Conservation (phyloP, 2,888 invertebrate genomes). For the Allophyes oxyacanthae region DNA sequence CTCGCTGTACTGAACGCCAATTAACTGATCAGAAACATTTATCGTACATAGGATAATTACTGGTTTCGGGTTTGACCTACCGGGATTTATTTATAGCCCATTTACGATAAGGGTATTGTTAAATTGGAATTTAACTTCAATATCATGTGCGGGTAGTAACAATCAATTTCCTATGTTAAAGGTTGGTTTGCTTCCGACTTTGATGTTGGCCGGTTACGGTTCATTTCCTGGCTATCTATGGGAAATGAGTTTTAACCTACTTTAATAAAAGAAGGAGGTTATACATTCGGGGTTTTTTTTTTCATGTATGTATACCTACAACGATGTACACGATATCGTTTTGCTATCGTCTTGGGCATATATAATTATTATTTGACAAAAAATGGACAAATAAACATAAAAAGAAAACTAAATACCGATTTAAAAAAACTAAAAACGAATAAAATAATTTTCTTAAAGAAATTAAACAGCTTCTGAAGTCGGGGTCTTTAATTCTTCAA, state of each 20-base stretch:
- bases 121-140: conserved; percentile 67
- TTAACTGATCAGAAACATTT: conserved; percentile 48
- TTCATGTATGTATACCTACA: no score
- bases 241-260: conserved; percentile 28
- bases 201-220: conserved; percentile 33
- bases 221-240: conserved; percentile 27
- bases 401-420: no score
- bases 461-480: no score
- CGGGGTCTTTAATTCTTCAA: no score
- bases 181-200: conserved; percentile 31
- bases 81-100: conserved; percentile 56
- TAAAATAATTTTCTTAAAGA: no score
- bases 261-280: no score
- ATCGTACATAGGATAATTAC: conserved; percentile 49
- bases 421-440: no score
- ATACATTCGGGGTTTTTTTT: no score
- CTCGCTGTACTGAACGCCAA: conserved; percentile 26
- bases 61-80: conserved; percentile 47
- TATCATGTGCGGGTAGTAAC: conserved; percentile 65
- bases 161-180: conserved; percentile 71
- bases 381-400: no score
- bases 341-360: no score
- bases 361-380: no score
- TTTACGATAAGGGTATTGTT: conserved; percentile 55
- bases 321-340: no score